Base-by-base conservation (phyloP, 2,797 vertebrate genomes). In the Chiloscyllium punctatum region DNA sequence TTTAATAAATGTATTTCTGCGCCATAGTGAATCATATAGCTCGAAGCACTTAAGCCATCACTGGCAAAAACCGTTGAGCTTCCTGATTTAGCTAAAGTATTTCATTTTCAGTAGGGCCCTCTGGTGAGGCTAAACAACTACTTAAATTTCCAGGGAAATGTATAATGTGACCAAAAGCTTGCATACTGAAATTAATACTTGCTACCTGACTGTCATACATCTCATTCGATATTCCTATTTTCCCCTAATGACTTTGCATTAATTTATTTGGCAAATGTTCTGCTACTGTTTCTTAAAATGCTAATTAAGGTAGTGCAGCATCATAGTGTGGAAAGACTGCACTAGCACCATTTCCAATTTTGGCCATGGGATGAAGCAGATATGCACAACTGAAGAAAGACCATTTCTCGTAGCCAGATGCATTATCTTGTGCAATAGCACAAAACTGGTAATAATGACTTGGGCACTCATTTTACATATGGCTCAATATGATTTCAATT, bases 121-220 rank as follows among this genome's bases (percentile, higher is more conserved):
- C 23, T 53, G 71, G 94, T 91, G 57, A 77, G 48, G 42, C 77
- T 95, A 77, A 77, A 77, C 71, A 95, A 95, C 94, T 92, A 71
- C 94, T 57, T 77, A 77, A 27, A 95, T 95, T 95, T 95, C 42
- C 69, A 95, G 71, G 33, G 33, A 72, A 92, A 53, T 74, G 27
- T 53, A 94, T 74, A 71, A 94, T 74, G 48, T 95, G 71, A 77
- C 48, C 7, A 16, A 77, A 48, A 77, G 71, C 23, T 30, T 95
- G 51, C 21, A 33, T 37, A 42, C 66, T 92, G 18, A 42, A 92
- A 92, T 69, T 42, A 57, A 74, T 27, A 94, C 13, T 42, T 94
- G n/a, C 66, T 71, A 94, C 21, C 42, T 95, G 48, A 27, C 48
- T 95, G 94, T 77, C 51, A 51, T 33, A 72, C 30, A 53, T 18